A percentile compares a stretch with the other conserved stretches of the same genome.
phyloP scores from a whole-genome alignment of 2,113 vertebrate genomes.

The Jaculus jaculus region DNA sequence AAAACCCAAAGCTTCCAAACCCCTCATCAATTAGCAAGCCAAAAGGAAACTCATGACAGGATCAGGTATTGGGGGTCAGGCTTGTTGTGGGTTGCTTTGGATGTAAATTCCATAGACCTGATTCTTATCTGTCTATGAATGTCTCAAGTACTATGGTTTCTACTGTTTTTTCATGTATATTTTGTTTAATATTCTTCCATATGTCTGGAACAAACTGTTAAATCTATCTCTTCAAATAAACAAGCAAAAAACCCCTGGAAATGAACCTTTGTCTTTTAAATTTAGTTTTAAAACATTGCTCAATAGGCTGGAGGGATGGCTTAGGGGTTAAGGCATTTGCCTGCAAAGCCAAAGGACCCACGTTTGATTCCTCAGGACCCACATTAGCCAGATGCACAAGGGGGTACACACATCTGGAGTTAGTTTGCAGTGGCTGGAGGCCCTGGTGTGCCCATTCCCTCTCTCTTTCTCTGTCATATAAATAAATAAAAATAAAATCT shows the following conservation, averaged over 20 bases:
- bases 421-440: too few species aligned
- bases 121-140: conserved; percentile 31
- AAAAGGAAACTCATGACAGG: background rate
- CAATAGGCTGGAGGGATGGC: too few species aligned
- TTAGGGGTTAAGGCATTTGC: too few species aligned
- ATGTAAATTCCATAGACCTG: background rate
- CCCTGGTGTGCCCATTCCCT: too few species aligned
- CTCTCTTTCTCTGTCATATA: too few species aligned
- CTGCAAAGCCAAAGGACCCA: too few species aligned
- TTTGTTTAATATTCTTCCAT: conserved; percentile 12
- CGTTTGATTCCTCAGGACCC: too few species aligned
- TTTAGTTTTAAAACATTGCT: conserved; percentile 17
- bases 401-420: too few species aligned
- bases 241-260: background rate
- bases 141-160: background rate
- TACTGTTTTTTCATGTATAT: background rate
- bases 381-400: too few species aligned
- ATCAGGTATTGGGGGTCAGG: background rate
- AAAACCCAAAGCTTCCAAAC: background rate
- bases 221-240: background rate
- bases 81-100: background rate
- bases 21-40: background rate
- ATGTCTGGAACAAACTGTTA: conserved; percentile 20
- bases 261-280: conserved; percentile 40
- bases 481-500: too few species aligned